Conservation (phyloP, 2,888 invertebrate species). For the Chrysotoxum bicinctum region DNA sequence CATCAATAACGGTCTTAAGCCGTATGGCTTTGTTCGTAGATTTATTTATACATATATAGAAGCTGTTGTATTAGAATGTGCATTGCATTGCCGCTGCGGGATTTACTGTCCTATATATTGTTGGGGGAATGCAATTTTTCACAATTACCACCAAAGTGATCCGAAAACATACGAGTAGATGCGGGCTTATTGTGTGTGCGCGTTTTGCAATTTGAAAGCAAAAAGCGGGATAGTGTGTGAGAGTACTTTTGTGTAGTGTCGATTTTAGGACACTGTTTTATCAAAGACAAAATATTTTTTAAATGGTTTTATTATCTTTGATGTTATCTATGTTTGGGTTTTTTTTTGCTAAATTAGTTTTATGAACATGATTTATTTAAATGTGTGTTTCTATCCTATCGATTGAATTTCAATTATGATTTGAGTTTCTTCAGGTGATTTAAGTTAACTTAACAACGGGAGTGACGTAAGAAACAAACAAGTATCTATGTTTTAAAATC, state of each 20-base stretch:
- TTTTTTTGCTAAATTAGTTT: no score
- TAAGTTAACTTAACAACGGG: no score
- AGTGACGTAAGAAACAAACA: no score
- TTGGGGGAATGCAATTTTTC: conserved; percentile 62
- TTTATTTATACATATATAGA: neutral
- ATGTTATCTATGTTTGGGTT: no score
- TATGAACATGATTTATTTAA: no score
- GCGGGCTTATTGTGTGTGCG: conserved; percentile 50
- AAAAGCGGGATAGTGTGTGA: neutral
- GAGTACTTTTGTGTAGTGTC: conserved; percentile 15
- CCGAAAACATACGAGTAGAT: conserved; percentile 21
- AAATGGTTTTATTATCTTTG: neutral
- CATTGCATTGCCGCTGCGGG: conserved; percentile 30
- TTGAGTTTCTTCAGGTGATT: no score
- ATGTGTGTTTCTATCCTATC: no score
- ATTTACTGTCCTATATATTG: conserved; percentile 6
- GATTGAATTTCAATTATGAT: no score
- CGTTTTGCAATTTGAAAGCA: neutral
- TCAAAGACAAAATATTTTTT: neutral
- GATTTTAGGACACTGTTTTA: neutral
- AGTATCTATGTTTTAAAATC: no score
- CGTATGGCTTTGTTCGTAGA: conserved; percentile 49
- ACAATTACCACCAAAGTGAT: conserved; percentile 57
- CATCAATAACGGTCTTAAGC: conserved; percentile 68
- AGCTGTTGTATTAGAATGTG: conserved; percentile 34